phyloP scores from a whole-genome alignment of 2,888 invertebrate species.

The Latrodectus hesperus region DNA sequence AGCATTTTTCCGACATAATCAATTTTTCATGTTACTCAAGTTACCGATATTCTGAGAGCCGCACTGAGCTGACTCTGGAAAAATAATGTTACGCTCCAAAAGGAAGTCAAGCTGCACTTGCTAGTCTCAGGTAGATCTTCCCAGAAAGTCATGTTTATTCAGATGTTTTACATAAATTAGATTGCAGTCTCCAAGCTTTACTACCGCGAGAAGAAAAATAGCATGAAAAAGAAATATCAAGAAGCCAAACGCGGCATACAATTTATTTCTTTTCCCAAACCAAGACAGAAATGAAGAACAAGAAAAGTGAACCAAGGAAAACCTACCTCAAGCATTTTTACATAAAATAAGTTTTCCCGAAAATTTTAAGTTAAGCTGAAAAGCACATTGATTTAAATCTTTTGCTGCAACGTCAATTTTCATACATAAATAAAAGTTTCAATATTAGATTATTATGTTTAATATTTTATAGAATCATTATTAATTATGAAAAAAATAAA shows the following conservation, averaged over 20 bases:
- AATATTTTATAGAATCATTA: too few relatives aligned
- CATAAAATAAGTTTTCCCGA: too few relatives aligned
- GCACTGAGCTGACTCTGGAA: slow-evolving; percentile 33
- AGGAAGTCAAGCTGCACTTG: slow-evolving; percentile 43
- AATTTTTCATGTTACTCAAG: slow-evolving; percentile 53
- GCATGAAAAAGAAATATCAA: slow-evolving; percentile 1
- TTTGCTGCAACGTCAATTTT: too few relatives aligned
- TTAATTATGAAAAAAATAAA: too few relatives aligned
- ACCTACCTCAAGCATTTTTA: too few relatives aligned
- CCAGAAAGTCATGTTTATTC: slow-evolving; percentile 58
- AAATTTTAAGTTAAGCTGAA: too few relatives aligned
- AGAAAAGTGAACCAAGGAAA: neutral
- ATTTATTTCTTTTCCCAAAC: slow-evolving; percentile 22
- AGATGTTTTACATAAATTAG: slow-evolving; percentile 65
- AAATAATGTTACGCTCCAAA: slow-evolving; percentile 47
- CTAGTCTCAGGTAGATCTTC: slow-evolving; percentile 31
- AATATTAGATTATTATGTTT: too few relatives aligned
- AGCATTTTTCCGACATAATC: slow-evolving; percentile 43
- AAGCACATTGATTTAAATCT: too few relatives aligned
- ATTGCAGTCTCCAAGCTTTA: slow-evolving; percentile 10
- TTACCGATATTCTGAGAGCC: slow-evolving; percentile 36
- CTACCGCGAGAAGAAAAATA: slow-evolving; percentile 24
- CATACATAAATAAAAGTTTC: too few relatives aligned
- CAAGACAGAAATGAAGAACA: neutral
- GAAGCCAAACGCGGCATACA: slow-evolving; percentile 21